phyloP scores from a whole-genome alignment of 2,113 vertebrate species.

The Fregetta grallaria region DNA sequence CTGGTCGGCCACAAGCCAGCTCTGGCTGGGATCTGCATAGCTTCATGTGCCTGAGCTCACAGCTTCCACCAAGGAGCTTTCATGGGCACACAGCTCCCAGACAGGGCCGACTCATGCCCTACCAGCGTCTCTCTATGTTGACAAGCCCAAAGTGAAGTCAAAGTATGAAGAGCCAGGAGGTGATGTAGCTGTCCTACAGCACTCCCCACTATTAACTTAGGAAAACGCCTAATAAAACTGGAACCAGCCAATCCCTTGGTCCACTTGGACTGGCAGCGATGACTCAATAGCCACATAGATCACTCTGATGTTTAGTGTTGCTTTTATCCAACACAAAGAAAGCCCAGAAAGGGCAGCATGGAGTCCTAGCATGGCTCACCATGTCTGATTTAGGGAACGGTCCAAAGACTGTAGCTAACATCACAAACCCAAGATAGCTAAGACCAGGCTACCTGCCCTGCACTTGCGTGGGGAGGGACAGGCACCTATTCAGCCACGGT shows the following conservation, averaged over 20 bases:
- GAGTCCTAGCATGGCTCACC: background rate
- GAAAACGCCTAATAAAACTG: background rate
- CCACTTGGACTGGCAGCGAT: background rate
- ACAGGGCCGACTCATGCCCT: background rate
- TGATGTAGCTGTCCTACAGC: background rate
- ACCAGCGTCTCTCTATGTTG: rapidly evolving
- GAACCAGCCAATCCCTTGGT: background rate
- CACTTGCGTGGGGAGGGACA: background rate
- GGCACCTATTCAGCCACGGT: background rate
- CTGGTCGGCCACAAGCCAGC: background rate
- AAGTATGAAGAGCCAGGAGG: background rate
- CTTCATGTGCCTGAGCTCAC: background rate
- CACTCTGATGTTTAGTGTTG: rapidly evolving
- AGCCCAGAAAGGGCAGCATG: background rate
- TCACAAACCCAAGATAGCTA: background rate
- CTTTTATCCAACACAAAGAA: background rate
- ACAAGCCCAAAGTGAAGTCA: background rate
- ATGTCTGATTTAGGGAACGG: rapidly evolving
- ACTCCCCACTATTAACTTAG: background rate
- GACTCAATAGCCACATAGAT: background rate
- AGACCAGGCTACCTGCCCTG: no score
- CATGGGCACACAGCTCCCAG: background rate
- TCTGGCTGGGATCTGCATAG: background rate
- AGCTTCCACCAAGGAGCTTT: background rate
- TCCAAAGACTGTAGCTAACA: background rate